Conservation (phyloP, 2,888 invertebrate species). For the Conops quadrifasciatus region DNA sequence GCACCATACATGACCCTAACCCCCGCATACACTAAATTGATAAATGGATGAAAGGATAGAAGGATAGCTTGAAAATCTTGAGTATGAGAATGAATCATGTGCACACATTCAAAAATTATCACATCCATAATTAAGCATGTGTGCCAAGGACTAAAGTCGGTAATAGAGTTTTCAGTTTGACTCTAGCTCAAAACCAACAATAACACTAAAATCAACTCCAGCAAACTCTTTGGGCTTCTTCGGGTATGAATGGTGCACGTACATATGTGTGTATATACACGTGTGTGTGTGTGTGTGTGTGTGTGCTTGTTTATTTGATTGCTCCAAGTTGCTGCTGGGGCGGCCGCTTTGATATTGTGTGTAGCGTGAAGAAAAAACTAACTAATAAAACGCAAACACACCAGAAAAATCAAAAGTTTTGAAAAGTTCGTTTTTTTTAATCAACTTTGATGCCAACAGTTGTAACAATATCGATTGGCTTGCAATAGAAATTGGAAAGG, state of each 20-base stretch:
- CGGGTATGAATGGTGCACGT: too few relatives aligned
- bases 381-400: slow-evolving; percentile 16
- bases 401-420: slow-evolving; percentile 8
- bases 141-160: slow-evolving; percentile 53
- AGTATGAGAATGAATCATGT: neutral
- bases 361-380: too few relatives aligned
- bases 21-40: neutral
- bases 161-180: slow-evolving; percentile 51
- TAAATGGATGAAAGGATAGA: neutral
- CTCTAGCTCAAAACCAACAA: slow-evolving; percentile 15
- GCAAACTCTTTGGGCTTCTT: neutral
- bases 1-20: too few relatives aligned
- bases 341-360: too few relatives aligned
- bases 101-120: slow-evolving; percentile 55
- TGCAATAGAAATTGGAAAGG: slow-evolving; percentile 26
- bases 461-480: slow-evolving; percentile 34
- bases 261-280: too few relatives aligned
- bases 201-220: neutral
- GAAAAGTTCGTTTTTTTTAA: neutral
- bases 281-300: too few relatives aligned
- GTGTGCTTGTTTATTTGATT: too few relatives aligned
- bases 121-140: slow-evolving; percentile 61
- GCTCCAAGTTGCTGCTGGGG: too few relatives aligned
- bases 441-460: neutral
- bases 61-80: too few relatives aligned